Evolutionary conservation across 2,797 vertebrate genomes (phyloP).

Genomic region (Hapalemur alaotrensis): DNA sequence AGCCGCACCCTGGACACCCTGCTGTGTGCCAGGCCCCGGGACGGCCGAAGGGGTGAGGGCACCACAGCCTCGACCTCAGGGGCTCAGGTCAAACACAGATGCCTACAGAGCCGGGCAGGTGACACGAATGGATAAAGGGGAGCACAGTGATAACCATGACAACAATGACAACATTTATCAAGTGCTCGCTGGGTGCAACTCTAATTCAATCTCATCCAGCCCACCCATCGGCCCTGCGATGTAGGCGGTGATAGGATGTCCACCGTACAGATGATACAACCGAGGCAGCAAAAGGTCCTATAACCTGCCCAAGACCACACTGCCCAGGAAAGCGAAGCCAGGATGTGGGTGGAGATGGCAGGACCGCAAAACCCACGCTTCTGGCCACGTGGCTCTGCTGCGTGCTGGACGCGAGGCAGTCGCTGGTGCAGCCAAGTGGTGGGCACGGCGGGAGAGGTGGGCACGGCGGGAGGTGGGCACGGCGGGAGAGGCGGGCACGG

Average conservation of each 20-base stretch:
- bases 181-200: accelerated
- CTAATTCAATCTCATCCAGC: neutral
- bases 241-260: neutral
- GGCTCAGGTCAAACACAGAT: neutral
- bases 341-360: neutral
- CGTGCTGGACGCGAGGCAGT: neutral
- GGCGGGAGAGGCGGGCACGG: neutral
- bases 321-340: neutral
- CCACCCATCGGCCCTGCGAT: neutral
- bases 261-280: neutral
- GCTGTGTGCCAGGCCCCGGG: neutral
- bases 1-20: neutral
- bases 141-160: accelerated
- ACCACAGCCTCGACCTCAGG: neutral
- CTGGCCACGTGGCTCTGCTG: neutral
- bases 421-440: neutral
- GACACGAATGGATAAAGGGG: neutral
- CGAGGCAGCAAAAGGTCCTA: neutral
- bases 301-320: neutral
- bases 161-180: neutral
- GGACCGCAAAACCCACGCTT: neutral
- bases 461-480: neutral
- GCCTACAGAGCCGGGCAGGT: neutral
- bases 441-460: neutral
- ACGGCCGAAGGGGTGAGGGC: neutral